Conservation (phyloP, 2,113 vertebrate genomes). For the Rhineura floridana region DNA sequence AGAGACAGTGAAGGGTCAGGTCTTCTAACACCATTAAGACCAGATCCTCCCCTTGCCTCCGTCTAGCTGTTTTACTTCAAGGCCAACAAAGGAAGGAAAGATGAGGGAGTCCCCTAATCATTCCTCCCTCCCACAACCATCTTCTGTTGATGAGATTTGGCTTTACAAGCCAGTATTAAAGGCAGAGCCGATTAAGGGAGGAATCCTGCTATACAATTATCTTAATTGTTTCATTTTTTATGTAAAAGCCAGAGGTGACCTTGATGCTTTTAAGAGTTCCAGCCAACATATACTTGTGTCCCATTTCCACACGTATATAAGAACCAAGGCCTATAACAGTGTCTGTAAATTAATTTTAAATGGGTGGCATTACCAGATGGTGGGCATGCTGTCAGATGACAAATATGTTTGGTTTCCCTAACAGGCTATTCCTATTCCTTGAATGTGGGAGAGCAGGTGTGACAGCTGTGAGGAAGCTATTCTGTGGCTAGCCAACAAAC, state of each 20-base stretch:
- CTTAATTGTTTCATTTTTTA: not conserved
- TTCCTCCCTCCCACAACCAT: not conserved
- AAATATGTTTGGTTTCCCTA: too few relatives aligned
- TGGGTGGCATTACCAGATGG: not conserved
- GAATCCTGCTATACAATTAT: not conserved
- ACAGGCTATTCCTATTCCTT: not conserved
- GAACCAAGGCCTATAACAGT: not conserved
- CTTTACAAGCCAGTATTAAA: constrained; percentile 27
- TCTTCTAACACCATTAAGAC: not conserved
- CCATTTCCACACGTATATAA: not conserved
- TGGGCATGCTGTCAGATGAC: not conserved
- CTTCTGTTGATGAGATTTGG: not conserved
- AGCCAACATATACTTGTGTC: not conserved
- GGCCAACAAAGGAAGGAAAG: not conserved
- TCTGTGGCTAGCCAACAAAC: not conserved
- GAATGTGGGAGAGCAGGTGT: not conserved
- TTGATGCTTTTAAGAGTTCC: not conserved
- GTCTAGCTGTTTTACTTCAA: not conserved
- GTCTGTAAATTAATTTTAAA: not conserved
- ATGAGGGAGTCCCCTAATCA: not conserved
- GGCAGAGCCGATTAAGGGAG: constrained; percentile 13
- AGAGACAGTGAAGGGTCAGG: too few relatives aligned
- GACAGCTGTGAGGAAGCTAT: not conserved
- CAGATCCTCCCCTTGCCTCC: not conserved
- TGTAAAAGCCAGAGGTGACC: not conserved